These are phyloP conservation scores for Spinus olivaceus DNA, from an alignment of 2,797 vertebrate genomes.

Conservation along the genomic window DNA sequence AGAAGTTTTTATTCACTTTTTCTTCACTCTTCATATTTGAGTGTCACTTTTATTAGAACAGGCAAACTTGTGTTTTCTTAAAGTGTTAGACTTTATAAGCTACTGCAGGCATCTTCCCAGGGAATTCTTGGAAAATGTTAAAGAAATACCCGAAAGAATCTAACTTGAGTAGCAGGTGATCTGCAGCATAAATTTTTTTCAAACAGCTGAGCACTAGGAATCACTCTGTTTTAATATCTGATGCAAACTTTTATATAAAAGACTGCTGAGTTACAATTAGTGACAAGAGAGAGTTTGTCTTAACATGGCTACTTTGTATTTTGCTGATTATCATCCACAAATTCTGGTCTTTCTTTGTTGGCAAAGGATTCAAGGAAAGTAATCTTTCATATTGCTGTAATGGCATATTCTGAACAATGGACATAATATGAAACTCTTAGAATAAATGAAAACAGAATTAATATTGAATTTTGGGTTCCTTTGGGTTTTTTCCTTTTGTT, in stretches of 20 bases:
- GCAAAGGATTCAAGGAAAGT: background rate
- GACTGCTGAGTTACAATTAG: background rate
- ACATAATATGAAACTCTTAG: background rate
- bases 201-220: background rate
- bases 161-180: background rate
- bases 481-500: background rate
- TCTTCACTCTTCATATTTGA: background rate
- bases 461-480: background rate
- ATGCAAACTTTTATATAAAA: background rate
- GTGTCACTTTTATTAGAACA: background rate
- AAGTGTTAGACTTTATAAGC: background rate
- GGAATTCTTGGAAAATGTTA: background rate
- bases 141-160: background rate
- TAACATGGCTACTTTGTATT: background rate
- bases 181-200: background rate
- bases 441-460: background rate
- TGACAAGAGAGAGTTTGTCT: background rate
- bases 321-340: background rate
- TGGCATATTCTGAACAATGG: background rate
- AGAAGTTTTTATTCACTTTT: background rate
- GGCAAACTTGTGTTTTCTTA: background rate
- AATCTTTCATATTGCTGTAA: background rate
- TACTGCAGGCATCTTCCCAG: background rate
- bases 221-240: background rate
- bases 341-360: background rate